Base-by-base conservation (phyloP, 2,888 invertebrate species). In the Chelonus formosanus region DNA sequence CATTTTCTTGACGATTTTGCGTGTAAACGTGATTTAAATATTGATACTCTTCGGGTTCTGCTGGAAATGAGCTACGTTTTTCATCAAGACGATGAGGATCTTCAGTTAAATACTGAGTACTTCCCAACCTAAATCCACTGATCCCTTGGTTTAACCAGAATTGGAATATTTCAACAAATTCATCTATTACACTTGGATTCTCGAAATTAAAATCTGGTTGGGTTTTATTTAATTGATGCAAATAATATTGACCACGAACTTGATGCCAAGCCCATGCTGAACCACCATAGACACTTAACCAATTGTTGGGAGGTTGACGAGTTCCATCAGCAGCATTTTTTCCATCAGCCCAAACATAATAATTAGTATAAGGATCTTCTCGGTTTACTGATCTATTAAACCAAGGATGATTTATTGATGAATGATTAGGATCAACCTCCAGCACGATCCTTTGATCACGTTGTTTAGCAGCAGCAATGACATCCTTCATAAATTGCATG, bases 201-300 rank as follows among this genome's bases (percentile, higher is more conserved):
- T 89, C 86, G 86, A 92, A 93, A 85, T 96, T 94, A 3, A 97
- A 87, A 80, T 96, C 95, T 0, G 96, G 92, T 76, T 90, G 89
- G 10, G 87, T 85, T 0, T 80, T 83, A 0, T 87, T 87, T 75
- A 91, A 92, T 75, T 93, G 93, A 68, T 94, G 93, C 60, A 95
- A 88, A 81, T 95, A 95, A 84, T 87, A 95, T 80, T 92, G 88
- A 36, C 87, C 78, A 64, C 93, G 88, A 1, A 78, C 76, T 0
- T 85, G 84, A 67, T 90, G 90, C 85, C 87, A 92, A 45, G 85
- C 85, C 95, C 95, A 96, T 0, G 93, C 91, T 0, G 91, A 85
- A 6, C 85, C 87, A 68, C 86, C 87, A 73, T 86, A 85, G 3
- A 86, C 82, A 71, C 87, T 87, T 31, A 84, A 57, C 94, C 94